Evolutionary conservation across 92 coral and sea anemone species (phyloP), one percentile per base, ranked within the genome.

Genomic region (Porites cylindrica): DNA sequence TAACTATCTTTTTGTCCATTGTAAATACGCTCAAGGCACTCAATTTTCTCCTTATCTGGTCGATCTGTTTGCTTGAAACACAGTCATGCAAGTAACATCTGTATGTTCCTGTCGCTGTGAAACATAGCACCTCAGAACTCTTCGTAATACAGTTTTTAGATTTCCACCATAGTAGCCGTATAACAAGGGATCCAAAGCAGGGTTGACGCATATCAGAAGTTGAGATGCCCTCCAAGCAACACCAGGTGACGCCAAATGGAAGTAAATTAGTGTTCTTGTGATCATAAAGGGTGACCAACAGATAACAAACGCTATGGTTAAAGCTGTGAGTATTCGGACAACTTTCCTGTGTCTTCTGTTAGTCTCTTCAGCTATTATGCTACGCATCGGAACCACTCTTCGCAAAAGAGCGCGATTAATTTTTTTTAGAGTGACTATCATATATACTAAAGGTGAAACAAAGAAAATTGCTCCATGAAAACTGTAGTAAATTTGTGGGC

Each of bases 261-360:
- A 88, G 29, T 88, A 82, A 16, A 88, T 76, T 38, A 88, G 76
- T n/a, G 89, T 86, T 29, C 89, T 71, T 7, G 76, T 69, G 50
- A 86, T 10, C 77, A 86, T 78, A 53, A 86, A 86, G n/a, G 89
- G 87, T 12, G 77, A 81, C 91, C 87, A 88, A 56, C 91, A 88
- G 0, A 88, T 0, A 32, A 47, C 58, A 75, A 88, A 88, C 50
- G 83, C 86, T 20, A 51, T 16, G 1, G 87, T 81, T 53, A 88
- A 51, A 38, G 81, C 82, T 1, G 61, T 29, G 1, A 88, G 81
- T 51, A 81, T 88, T 78, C 59, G 82, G 8, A 75, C 68, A 54
- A 75, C 83, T 58, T 75, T 88, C 18, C 65, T 81, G 1, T 82
- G 88, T 75, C 71, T 38, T 23, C 20, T 19, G 20, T 32, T 56